A percentile compares a stretch with the other conserved stretches of the same genome.
Evolutionary conservation across 2,888 invertebrate genomes (phyloP).

Genomic region (Melanargia galathea): DNA sequence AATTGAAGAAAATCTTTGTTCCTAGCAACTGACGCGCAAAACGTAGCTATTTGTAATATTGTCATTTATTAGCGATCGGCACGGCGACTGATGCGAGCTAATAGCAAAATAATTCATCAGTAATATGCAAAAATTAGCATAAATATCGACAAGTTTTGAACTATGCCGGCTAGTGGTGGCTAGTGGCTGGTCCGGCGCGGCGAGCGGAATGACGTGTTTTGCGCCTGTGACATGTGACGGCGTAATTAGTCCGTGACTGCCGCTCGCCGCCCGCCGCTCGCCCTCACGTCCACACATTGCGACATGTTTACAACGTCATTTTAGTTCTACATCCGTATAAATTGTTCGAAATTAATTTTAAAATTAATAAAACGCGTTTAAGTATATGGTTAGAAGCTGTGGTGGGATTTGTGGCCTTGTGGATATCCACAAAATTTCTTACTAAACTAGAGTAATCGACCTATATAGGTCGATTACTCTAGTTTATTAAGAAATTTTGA

Average conservation of each 20-base stretch:
- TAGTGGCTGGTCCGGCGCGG: constrained; percentile 41
- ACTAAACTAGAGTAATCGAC: no score
- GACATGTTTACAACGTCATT: constrained; percentile 48
- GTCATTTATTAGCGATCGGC: background rate
- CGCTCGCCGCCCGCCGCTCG: constrained; percentile 53
- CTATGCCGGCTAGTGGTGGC: constrained; percentile 35
- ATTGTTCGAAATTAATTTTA: background rate
- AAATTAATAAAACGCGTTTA: background rate
- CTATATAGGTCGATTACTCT: no score
- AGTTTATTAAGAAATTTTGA: no score
- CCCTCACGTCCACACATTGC: constrained; percentile 51
- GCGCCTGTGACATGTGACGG: constrained; percentile 68
- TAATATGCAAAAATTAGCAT: constrained; percentile 23
- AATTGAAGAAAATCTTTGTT: no score
- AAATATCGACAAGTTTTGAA: constrained; percentile 40
- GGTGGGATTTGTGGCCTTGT: no score
- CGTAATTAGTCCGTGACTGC: constrained; percentile 75
- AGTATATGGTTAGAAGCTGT: no score
- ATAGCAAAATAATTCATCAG: constrained; percentile 6
- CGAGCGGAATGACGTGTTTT: constrained; percentile 63
- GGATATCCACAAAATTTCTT: no score
- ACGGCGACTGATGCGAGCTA: background rate
- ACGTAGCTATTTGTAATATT: background rate
- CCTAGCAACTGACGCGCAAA: no score
- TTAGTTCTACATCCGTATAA: constrained; percentile 24